phyloP scores from a whole-genome alignment of 2,888 invertebrate genomes.

The Pristionchus maxplancki region DNA sequence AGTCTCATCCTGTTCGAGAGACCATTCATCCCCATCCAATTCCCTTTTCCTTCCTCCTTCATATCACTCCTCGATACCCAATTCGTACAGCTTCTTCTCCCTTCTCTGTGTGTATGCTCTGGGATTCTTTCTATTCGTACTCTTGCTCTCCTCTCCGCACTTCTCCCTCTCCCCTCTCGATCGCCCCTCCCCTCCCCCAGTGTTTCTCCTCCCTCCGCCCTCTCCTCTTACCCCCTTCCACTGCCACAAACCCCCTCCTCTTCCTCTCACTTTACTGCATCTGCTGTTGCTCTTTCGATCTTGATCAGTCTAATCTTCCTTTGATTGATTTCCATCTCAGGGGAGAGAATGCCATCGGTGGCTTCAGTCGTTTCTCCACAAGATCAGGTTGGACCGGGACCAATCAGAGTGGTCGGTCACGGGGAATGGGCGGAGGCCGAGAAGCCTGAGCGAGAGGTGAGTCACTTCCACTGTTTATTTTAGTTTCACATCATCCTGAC shows the following conservation, averaged over 20 bases:
- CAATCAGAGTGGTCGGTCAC: background rate
- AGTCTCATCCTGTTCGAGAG: background rate
- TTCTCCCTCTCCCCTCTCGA: background rate
- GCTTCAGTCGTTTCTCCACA: background rate
- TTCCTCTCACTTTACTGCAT: constrained; percentile 29
- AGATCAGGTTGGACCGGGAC: background rate
- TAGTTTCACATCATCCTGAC: background rate
- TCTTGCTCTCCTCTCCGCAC: constrained; percentile 15
- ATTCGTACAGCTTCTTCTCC: background rate
- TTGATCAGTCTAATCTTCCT: background rate
- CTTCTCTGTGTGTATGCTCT: constrained; percentile 22
- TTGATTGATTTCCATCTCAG: background rate
- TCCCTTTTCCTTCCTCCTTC: background rate
- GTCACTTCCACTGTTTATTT: background rate
- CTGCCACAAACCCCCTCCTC: background rate
- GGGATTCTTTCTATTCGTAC: constrained; percentile 44
- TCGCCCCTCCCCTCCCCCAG: background rate
- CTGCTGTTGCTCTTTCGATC: background rate
- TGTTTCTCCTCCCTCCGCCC: background rate
- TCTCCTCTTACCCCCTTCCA: background rate
- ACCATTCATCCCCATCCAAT: background rate
- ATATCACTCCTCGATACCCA: constrained; percentile 21
- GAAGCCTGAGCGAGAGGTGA: background rate
- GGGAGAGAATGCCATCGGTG: background rate
- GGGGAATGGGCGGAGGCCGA: background rate